phyloP scores from a whole-genome alignment of 2,113 vertebrate species.

The Pimephales promelas region DNA sequence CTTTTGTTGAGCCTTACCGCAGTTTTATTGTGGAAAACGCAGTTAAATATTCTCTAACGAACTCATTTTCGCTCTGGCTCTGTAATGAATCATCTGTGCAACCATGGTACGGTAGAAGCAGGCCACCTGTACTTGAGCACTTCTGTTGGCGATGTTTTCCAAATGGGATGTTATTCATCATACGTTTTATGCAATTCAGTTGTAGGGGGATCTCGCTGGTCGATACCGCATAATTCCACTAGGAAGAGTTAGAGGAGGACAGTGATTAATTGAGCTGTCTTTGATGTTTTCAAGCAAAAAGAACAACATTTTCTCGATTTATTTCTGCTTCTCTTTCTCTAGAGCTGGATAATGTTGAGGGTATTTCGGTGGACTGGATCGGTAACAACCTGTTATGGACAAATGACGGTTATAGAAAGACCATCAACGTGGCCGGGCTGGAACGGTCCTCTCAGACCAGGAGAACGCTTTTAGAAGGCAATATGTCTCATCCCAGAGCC shows the following conservation, averaged over 20 bases:
- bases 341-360: slow-evolving; percentile 89
- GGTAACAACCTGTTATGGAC: slow-evolving; percentile 89
- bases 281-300: slow-evolving; percentile 39
- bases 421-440: slow-evolving; percentile 82
- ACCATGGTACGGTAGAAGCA: neutral
- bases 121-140: slow-evolving; percentile 27
- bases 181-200: slow-evolving; percentile 22
- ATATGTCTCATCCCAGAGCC: slow-evolving; percentile 87
- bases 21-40: neutral
- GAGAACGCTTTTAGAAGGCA: slow-evolving; percentile 84
- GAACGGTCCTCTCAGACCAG: slow-evolving; percentile 84
- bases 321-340: slow-evolving; percentile 23
- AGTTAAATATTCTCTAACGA: neutral
- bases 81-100: slow-evolving; percentile 34
- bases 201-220: slow-evolving; percentile 40
- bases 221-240: slow-evolving; percentile 40
- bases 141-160: slow-evolving; percentile 24
- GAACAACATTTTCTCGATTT: slow-evolving; percentile 36
- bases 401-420: slow-evolving; percentile 85
- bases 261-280: slow-evolving; percentile 53
- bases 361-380: slow-evolving; percentile 89
- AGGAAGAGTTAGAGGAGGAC: slow-evolving; percentile 40
- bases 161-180: slow-evolving; percentile 42
- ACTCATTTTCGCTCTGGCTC: neutral
- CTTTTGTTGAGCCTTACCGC: neutral